phyloP scores from a whole-genome alignment of 2,113 vertebrate species.

The Oncorhynchus clarkii region DNA sequence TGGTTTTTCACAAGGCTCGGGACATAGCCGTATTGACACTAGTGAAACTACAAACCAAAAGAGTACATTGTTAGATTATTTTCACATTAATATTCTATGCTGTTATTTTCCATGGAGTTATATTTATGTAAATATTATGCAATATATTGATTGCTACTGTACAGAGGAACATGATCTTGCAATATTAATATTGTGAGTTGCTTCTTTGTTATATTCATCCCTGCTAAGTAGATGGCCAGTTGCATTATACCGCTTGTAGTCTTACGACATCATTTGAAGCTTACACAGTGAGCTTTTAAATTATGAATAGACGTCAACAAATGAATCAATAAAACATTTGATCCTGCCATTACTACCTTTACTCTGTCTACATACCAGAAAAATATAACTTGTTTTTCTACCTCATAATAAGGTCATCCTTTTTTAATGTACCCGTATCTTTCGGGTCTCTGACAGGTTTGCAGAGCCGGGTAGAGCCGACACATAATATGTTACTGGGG shows the following conservation, averaged over 20 bases:
- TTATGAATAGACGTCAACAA: constrained; percentile 64
- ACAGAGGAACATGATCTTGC: constrained; percentile 16
- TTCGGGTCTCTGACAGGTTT: constrained; percentile 49
- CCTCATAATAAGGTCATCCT: constrained; percentile 59
- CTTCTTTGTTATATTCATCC: constrained; percentile 22
- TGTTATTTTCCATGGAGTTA: constrained; percentile 5
- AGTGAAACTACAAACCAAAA: background rate
- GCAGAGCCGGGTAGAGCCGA: constrained; percentile 13
- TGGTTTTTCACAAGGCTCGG: background rate
- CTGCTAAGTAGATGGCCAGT: constrained; percentile 41
- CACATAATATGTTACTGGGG: constrained; percentile 41
- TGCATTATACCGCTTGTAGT: constrained; percentile 58
- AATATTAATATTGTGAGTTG: constrained; percentile 19
- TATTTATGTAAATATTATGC: background rate
- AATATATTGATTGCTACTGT: background rate
- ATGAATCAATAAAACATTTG: constrained; percentile 70
- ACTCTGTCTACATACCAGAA: background rate
- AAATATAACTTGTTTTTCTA: constrained; percentile 27
- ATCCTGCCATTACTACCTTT: constrained; percentile 58
- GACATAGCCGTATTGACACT: background rate
- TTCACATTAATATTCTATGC: background rate
- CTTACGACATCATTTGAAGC: constrained; percentile 50
- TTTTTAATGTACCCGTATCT: constrained; percentile 56
- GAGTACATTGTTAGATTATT: background rate
- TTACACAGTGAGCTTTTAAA: constrained; percentile 54